A percentile compares a stretch with the other conserved stretches of the same genome.
phyloP scores from a whole-genome alignment of 2,888 invertebrate species.

The Drosophila dives region DNA sequence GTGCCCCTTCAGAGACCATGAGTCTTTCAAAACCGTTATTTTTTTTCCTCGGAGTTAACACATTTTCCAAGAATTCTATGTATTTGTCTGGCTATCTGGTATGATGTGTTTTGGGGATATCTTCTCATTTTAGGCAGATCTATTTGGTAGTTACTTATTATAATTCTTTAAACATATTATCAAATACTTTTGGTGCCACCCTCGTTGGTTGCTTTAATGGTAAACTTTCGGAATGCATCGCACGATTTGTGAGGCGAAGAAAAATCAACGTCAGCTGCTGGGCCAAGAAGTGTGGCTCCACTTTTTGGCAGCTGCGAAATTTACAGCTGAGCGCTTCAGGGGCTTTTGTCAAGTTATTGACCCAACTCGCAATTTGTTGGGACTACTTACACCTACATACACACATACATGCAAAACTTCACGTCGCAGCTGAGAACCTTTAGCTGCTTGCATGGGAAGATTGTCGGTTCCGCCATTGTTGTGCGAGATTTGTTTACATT shows the following conservation, averaged over 20 bases:
- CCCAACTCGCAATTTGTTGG: slow-evolving; percentile 53
- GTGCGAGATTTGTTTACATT: slow-evolving; percentile 9
- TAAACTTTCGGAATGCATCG: slow-evolving; percentile 33
- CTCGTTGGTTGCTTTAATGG: slow-evolving; percentile 8
- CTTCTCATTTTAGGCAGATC: not conserved
- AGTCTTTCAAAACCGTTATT: not conserved
- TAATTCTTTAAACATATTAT: not conserved
- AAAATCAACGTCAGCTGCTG: slow-evolving; percentile 26
- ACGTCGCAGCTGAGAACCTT: slow-evolving; percentile 54
- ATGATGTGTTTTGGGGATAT: not conserved
- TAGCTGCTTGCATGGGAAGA: not conserved
- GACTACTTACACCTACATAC: slow-evolving; percentile 5
- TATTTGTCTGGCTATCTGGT: not conserved
- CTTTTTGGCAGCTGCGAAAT: slow-evolving; percentile 45
- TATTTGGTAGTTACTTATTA: not conserved
- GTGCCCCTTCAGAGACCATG: not conserved
- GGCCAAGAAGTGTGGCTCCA: slow-evolving; percentile 17
- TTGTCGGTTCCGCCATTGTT: slow-evolving; percentile 35
- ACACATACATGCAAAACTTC: not conserved
- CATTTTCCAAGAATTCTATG: not conserved
- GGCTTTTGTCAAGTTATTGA: slow-evolving; percentile 55
- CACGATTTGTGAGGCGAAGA: slow-evolving; percentile 2
- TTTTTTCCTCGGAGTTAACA: not conserved
- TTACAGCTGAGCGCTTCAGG: slow-evolving; percentile 44
- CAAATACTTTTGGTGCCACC: slow-evolving; percentile 1